Evolutionary conservation across 2,888 invertebrate genomes (phyloP).

Genomic region (Apamea anceps): DNA sequence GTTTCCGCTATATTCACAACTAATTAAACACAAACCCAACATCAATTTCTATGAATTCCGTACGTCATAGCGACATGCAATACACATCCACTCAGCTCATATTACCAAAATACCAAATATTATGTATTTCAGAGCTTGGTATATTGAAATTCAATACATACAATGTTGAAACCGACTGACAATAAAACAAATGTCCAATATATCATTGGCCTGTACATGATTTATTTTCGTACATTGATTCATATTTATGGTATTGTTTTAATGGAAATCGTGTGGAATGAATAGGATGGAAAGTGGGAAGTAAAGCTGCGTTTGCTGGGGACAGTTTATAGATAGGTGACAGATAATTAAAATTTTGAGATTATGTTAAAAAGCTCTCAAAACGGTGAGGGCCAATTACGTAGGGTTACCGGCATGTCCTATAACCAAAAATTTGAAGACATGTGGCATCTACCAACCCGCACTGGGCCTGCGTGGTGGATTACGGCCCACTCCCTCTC

Average conservation of each 20-base stretch:
- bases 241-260: constrained; percentile 45
- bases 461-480: background rate
- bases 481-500: background rate
- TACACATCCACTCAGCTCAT: constrained; percentile 5
- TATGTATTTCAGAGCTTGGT: constrained; percentile 26
- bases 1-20: background rate
- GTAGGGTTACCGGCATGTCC: too few species aligned
- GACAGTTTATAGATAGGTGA: background rate
- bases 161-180: constrained; percentile 41
- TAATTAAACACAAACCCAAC: constrained; percentile 28
- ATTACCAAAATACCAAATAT: constrained; percentile 18
- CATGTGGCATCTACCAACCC: too few species aligned
- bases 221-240: constrained; percentile 49
- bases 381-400: background rate
- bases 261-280: constrained; percentile 36
- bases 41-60: constrained; percentile 12
- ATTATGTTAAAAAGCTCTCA: background rate
- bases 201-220: constrained; percentile 48
- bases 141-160: constrained; percentile 52
- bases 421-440: too few species aligned
- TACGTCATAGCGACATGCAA: background rate
- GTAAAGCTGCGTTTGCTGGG: background rate
- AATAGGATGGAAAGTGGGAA: background rate
- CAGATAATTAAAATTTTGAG: background rate
- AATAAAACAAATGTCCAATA: constrained; percentile 49